phyloP scores from a whole-genome alignment of 2,797 vertebrate species.

The Clamator glandarius region DNA sequence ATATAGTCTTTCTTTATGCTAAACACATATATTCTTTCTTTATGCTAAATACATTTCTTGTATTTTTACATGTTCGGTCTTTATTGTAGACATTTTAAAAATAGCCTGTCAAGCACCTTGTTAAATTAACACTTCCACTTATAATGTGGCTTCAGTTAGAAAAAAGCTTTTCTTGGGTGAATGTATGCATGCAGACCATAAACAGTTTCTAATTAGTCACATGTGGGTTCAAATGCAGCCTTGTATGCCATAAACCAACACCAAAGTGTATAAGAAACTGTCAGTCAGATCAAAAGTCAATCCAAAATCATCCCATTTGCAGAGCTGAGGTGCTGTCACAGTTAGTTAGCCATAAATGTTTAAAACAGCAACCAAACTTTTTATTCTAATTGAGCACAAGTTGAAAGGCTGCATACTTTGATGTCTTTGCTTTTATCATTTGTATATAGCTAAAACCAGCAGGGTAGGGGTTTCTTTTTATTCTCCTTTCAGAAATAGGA shows the following conservation, averaged over 20 bases:
- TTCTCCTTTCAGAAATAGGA: conserved; percentile 55
- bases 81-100: neutral
- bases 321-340: conserved; percentile 80
- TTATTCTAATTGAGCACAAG: conserved; percentile 83
- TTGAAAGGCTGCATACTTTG: conserved; percentile 82
- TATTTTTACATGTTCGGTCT: neutral
- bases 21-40: neutral
- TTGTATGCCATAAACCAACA: conserved; percentile 78
- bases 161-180: conserved; percentile 54
- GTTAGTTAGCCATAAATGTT: conserved; percentile 82
- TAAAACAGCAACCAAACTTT: conserved; percentile 83
- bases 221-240: conserved; percentile 77
- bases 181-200: conserved; percentile 64
- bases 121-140: conserved; percentile 74
- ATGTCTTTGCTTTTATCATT: conserved; percentile 83
- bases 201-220: conserved; percentile 81
- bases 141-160: conserved; percentile 21
- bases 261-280: conserved; percentile 82
- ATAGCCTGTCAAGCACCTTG: conserved; percentile 41
- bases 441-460: conserved; percentile 77
- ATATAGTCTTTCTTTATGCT: neutral
- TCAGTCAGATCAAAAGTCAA: conserved; percentile 86
- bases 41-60: neutral
- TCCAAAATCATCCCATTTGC: conserved; percentile 79
- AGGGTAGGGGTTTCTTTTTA: neutral